These are phyloP conservation scores for Myotis vivesi DNA, from an alignment of 2,797 vertebrate genomes.

Conservation along the genomic window DNA sequence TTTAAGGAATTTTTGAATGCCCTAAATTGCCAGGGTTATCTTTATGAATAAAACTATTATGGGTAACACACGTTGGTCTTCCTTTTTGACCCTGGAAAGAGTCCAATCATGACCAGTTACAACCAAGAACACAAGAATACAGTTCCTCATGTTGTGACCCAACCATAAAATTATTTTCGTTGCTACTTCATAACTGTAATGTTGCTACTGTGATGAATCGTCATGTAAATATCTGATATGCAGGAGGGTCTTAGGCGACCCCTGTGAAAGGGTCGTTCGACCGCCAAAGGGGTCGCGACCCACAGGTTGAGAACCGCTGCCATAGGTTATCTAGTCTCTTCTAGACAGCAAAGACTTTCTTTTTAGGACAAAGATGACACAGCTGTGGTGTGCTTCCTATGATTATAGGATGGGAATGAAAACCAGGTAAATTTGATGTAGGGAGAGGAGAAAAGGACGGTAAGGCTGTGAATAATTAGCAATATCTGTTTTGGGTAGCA, in stretches of 20 bases:
- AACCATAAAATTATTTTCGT: too few relatives aligned
- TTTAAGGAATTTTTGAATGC: slow-evolving; percentile 21
- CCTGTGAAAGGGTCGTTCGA: too few relatives aligned
- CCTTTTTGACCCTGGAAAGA: slow-evolving; percentile 16
- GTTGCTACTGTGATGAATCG: too few relatives aligned
- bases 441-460: neutral
- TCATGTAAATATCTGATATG: too few relatives aligned
- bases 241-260: too few relatives aligned
- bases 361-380: neutral
- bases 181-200: too few relatives aligned
- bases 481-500: neutral
- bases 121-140: neutral
- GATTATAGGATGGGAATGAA: neutral
- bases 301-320: too few relatives aligned
- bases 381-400: neutral
- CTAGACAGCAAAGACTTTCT: neutral
- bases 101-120: neutral
- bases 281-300: too few relatives aligned
- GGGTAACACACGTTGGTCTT: neutral
- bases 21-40: neutral
- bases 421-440: neutral
- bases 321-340: neutral
- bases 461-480: neutral
- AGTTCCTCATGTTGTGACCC: too few relatives aligned
- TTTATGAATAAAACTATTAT: neutral